phyloP scores from a whole-genome alignment of 2,888 invertebrate genomes.

The Lumbricus terrestris region DNA sequence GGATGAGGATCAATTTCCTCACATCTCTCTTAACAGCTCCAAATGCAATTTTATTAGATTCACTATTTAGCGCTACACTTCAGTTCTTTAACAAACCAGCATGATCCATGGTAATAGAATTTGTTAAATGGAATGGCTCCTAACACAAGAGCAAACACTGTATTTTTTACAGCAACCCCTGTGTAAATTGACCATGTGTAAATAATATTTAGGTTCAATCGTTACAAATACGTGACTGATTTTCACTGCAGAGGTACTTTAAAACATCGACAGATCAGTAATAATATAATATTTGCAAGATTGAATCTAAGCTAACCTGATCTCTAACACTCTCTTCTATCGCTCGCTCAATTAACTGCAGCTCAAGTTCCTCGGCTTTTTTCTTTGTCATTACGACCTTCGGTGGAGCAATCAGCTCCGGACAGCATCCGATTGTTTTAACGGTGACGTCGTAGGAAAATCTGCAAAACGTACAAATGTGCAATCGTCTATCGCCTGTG shows the following conservation, averaged over 20 bases:
- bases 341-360: conserved; percentile 39
- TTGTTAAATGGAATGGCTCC: no score
- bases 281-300: background rate
- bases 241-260: background rate
- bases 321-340: conserved; percentile 41
- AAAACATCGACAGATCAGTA: background rate
- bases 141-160: no score
- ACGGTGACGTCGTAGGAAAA: conserved; percentile 68
- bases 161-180: background rate
- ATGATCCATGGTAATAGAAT: no score
- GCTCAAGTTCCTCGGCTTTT: conserved; percentile 28
- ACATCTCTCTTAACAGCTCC: no score
- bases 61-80: no score
- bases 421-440: background rate
- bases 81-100: no score
- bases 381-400: conserved; percentile 7
- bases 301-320: background rate
- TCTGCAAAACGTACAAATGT: no score
- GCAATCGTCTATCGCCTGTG: no score
- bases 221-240: background rate
- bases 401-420: conserved; percentile 11
- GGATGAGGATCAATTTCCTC: background rate
- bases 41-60: no score
- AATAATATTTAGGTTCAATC: background rate
- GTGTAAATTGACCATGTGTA: background rate